These are phyloP conservation scores for Callimorpha dominula DNA, from an alignment of 2,888 invertebrate genomes.

Conservation along the genomic window DNA sequence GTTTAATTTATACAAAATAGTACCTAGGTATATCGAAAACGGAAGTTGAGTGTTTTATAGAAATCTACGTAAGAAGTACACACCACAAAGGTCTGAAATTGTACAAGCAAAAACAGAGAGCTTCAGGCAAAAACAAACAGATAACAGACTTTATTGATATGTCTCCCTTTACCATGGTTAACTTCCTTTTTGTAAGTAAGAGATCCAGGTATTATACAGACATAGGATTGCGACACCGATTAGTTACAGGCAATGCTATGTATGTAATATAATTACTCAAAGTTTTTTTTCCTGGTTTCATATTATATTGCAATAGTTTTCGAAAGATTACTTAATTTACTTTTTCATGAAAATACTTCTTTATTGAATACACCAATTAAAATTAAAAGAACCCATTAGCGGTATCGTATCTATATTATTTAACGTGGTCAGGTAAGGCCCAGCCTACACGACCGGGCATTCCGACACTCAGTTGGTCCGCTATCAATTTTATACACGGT, in stretches of 20 bases:
- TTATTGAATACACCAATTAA: conserved; percentile 58
- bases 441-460: conserved; percentile 72
- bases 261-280: neutral
- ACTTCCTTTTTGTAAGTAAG: neutral
- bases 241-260: neutral
- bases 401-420: conserved; percentile 66
- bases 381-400: conserved; percentile 67
- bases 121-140: neutral
- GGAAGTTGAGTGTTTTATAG: neutral
- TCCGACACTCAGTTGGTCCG: conserved; percentile 76
- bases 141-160: neutral
- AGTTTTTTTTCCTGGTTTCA: conserved; percentile 16
- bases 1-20: neutral
- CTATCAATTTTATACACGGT: conserved; percentile 85
- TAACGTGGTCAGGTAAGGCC: conserved; percentile 65
- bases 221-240: neutral
- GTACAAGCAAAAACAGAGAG: neutral
- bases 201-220: neutral
- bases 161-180: neutral
- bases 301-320: neutral
- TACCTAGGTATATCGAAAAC: neutral
- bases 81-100: neutral
- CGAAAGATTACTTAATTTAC: conserved; percentile 31
- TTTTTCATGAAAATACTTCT: conserved; percentile 28
- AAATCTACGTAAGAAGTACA: neutral